A percentile compares a stretch with the other conserved stretches of the same genome.
Evolutionary conservation across 2,113 vertebrate species (phyloP).

Genomic region (Agapornis roseicollis): DNA sequence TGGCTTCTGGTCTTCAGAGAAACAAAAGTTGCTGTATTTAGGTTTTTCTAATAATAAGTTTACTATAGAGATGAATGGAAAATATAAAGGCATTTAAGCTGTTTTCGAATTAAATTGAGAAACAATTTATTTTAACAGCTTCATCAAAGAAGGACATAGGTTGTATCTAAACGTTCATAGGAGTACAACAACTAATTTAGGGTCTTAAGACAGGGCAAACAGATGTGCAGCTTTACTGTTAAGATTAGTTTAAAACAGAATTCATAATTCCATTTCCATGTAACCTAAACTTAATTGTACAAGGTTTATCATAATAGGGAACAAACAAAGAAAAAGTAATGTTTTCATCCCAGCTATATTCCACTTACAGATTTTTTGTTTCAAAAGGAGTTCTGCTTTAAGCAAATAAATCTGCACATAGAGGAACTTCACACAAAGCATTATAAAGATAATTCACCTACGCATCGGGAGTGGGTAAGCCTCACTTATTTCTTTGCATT

Average conservation of each 20-base stretch:
- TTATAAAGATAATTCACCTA: background rate
- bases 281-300: background rate
- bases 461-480: accelerated
- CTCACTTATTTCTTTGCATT: background rate
- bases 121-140: conserved; percentile 32
- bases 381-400: background rate
- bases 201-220: background rate
- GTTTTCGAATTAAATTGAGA: conserved; percentile 51
- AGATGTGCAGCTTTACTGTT: background rate
- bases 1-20: conserved; percentile 62
- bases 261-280: background rate
- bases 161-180: background rate
- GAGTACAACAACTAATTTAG: background rate
- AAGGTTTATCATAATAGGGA: background rate
- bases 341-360: background rate
- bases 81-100: conserved; percentile 48
- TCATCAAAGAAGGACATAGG: background rate
- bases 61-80: conserved; percentile 44
- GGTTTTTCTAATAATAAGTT: conserved; percentile 55
- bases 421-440: background rate
- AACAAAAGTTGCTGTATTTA: conserved; percentile 63
- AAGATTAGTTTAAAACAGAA: background rate
- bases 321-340: background rate
- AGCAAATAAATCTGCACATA: background rate
- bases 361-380: background rate